Evolutionary conservation across 2,113 vertebrate species (phyloP), one percentile per base, ranked within the genome.

Genomic region (Trinectes maculatus): DNA sequence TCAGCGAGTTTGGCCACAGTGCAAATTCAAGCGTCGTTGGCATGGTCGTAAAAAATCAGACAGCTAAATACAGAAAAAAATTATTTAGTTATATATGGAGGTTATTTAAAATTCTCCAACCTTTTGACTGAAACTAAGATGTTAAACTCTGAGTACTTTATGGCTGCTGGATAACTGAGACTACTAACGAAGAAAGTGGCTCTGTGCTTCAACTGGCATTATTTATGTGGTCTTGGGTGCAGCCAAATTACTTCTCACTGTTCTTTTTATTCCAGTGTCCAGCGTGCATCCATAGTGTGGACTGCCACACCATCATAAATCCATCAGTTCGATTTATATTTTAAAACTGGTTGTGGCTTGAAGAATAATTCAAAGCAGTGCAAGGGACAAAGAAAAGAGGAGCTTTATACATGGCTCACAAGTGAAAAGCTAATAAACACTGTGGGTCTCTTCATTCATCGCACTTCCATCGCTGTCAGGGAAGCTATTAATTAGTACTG

Each of bases 291-390:
- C 24, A 12, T 3, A 3, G 63, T 34, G 56, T 53, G 58, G 19
- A 11, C 29, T 29, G 63, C 49, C 46, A 57, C 51, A 18, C 59
- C 33, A 18, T 34, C 80, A 84, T 88, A 84, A 88, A 91, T 89
- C 84, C 79, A 48, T 58, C 64, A 10, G 31, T 24, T 68, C 66
- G 55, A 74, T 86, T 87, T 68, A 81, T 75, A 67, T 75, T 48
- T 74, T 85, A 84, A 82, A 83, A 90, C 76, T 87, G 81, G 79
- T 73, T 34, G 39, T 63, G 63, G 67, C 18, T 72, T 54, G 36
- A 59, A 55, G 62, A 58, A 80, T 84, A 61, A 85, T 67, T 86
- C 69, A 78, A 52, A 26, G 66, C 44, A 31, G 34, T 55, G 44
- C 31, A 65, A 31, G 34, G 56, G 66, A 60, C 59, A 62, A 39